Base-by-base conservation (phyloP, 2,113 vertebrate species). In the Trichomycterus rosablanca region DNA sequence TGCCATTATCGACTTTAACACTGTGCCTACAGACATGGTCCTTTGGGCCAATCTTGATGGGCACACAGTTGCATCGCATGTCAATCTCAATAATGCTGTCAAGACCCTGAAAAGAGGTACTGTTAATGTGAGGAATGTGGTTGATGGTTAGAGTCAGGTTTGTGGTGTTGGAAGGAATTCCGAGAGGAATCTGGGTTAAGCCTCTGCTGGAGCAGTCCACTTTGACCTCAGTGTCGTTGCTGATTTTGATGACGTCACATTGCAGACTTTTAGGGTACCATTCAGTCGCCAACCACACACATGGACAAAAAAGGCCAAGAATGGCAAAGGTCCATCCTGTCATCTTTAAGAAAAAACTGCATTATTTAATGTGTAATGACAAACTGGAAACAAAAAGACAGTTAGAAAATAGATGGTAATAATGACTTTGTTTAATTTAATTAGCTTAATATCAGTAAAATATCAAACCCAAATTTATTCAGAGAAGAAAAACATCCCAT, bases 71-170 rank as follows among this genome's bases (percentile, higher is more conserved):
- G 79, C 95, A 98, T 59, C 92, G 87, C 79, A 98, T 88, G 73
- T 97, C 93, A 3, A 98, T 88, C 77, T 96, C 95, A 1, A 82
- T 63, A 2, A 98, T 83, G 19, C 90, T 84, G 12, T 79, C 66
- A 57, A 98, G 85, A 3, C 42, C 73, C 1, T 59, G 42, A 58
- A 98, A 98, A 2, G 92, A 88, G 16, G 72, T 79, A 50, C 78
- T 76, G 30, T 81, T 81, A 54, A 98, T 84, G 0, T 46, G 39
- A 0, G 83, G 82, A 45, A 98, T 96, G 20, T 89, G 85, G 73
- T 98, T 97, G 75, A 97, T 95, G 64, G 87, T 93, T 48, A 98
- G 86, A 0, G 90, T 97, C 59, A 98, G 81, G 73, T 97, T 98
- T 67, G 94, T 98, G 5, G 85, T 72, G 0, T 93, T 91, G 56